These are phyloP conservation scores for Mobula hypostoma DNA, from an alignment of 2,113 vertebrate genomes.

Conservation along the genomic window DNA sequence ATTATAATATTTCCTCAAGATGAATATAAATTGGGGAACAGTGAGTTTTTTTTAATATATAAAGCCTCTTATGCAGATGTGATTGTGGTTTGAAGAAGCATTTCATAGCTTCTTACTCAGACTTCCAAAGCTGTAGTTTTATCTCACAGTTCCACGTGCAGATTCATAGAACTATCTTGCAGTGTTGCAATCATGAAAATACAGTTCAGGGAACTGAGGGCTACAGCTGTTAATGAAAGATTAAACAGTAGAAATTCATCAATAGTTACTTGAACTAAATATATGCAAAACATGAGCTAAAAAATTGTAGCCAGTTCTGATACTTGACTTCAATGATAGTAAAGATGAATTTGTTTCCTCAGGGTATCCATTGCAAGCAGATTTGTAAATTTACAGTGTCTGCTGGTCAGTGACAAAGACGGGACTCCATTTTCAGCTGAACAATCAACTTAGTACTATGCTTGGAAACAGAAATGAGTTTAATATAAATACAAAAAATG, in stretches of 20 bases:
- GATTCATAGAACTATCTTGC: neutral
- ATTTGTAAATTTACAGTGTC: neutral
- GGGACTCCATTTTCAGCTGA: neutral
- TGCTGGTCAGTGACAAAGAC: neutral
- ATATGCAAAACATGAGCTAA: neutral
- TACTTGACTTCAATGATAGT: neutral
- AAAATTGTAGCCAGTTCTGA: neutral
- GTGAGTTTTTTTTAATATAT: too few species aligned
- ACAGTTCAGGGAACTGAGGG: neutral
- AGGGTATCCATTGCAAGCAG: neutral
- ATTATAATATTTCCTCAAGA: neutral
- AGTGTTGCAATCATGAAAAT: neutral
- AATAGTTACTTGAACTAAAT: neutral
- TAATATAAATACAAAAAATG: neutral
- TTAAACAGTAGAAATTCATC: neutral
- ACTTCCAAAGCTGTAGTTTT: neutral
- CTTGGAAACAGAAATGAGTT: conserved; percentile 7
- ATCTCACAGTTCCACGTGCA: neutral
- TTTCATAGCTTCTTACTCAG: neutral
- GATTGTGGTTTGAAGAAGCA: neutral
- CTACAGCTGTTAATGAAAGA: neutral
- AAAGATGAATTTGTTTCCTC: too few species aligned
- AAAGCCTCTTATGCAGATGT: neutral
- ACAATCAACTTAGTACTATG: neutral
- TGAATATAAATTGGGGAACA: neutral